Base-by-base conservation (phyloP, 2,797 vertebrate genomes). In the Lacerta bilineata region DNA sequence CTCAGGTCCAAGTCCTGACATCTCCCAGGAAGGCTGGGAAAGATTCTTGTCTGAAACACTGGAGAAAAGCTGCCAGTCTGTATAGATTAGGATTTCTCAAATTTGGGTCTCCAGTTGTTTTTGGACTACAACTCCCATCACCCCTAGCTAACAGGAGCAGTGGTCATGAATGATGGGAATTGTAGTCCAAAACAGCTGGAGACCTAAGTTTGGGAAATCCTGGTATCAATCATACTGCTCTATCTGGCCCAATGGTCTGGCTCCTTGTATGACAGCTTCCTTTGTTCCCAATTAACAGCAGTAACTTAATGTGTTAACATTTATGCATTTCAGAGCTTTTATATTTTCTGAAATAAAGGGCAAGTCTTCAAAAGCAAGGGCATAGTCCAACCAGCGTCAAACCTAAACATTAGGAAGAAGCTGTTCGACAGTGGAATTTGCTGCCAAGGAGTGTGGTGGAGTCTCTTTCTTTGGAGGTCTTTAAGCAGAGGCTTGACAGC, bases 241-340 rank as follows among this genome's bases (percentile, higher is more conserved):
- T 46, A 77, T 8, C 23, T 29, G 25, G 43, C 10, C 5, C 8
- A 46, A 5, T 59, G 2, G 13, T 55, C 4, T 55, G 2, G 17
- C 29, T 79, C 59, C 20, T 20, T 61, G 20, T 20, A 61, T 20
- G 4, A 9, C 8, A 29, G 50, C 1, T 29, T 50, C 11, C 43
- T 78, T 25, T 4, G 43, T 86, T 0, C 0, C 66, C 50, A 8
- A 84, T 75, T 78, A 25, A 36, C 74, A 66, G 89, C 84, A 61
- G 41, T 36, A 74, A 2, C 27, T 39, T 55, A 55, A 66, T 18
- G 80, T n/a, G 89, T 86, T 15, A 33, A n/a, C 1, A 64, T 33
- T 7, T 0, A 0, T 0, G 0, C 74, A 80, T 36, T 87, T 91
- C 43, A 93, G 87, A 88, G 43, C 41, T 66, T 27, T 13, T 6